These are phyloP conservation scores for Camponotus floridanus DNA, from an alignment of 1,140 invertebrate species.

Conservation along the genomic window DNA sequence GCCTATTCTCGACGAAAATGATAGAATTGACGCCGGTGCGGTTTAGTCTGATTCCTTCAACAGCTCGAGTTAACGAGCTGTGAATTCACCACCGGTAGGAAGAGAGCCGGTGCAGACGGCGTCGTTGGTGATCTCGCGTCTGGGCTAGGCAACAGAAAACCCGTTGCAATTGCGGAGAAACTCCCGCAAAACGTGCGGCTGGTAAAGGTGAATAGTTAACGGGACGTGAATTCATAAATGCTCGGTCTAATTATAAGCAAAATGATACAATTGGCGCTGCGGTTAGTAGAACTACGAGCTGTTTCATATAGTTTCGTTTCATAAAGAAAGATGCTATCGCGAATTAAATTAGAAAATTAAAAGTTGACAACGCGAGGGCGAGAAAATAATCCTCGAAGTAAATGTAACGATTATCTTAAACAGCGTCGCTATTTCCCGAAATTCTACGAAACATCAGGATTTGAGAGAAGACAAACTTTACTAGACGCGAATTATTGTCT, in stretches of 20 bases:
- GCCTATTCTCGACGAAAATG: conserved; percentile 51
- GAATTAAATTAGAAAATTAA: neutral
- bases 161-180: conserved; percentile 37
- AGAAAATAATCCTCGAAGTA: neutral
- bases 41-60: conserved; percentile 57
- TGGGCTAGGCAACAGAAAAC: conserved; percentile 45
- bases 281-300: neutral
- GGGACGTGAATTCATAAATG: conserved; percentile 53
- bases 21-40: conserved; percentile 53
- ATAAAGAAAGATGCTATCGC: neutral
- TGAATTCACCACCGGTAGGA: conserved; percentile 44
- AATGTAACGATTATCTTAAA: neutral
- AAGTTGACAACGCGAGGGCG: neutral
- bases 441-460: neutral
- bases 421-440: neutral
- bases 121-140: conserved; percentile 45
- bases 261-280: conserved; percentile 23
- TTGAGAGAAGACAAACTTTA: neutral
- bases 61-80: conserved; percentile 60
- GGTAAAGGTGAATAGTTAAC: conserved; percentile 58
- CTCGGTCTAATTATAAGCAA: conserved; percentile 5
- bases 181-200: conserved; percentile 33
- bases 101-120: conserved; percentile 37
- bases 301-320: conserved; percentile 13
- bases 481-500: too few relatives aligned